phyloP scores from a whole-genome alignment of 35 echinoderm and acorn worm genomes.

The Hemicentrotus pulcherrimus region DNA sequence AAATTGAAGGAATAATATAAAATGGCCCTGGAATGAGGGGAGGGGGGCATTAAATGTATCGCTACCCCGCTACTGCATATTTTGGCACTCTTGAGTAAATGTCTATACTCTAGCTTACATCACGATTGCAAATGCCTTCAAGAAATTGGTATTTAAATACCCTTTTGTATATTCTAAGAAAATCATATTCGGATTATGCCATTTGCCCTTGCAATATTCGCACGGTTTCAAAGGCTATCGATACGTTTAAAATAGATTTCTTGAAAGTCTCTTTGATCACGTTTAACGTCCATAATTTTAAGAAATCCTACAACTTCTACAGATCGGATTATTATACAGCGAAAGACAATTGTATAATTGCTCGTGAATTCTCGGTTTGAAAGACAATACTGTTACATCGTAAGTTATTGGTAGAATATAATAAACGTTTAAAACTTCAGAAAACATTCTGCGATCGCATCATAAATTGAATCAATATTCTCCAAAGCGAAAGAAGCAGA shows the following conservation, averaged over 20 bases:
- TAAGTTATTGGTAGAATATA: neutral
- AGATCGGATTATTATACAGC: neutral
- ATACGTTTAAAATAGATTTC: no score
- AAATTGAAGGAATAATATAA: no score
- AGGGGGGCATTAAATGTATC: neutral
- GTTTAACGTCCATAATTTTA: neutral
- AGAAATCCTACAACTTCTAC: neutral
- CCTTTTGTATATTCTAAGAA: no score
- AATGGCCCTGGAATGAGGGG: no score
- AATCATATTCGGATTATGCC: no score
- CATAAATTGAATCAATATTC: neutral
- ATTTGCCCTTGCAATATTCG: no score
- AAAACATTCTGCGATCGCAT: neutral
- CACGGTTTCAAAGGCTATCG: no score
- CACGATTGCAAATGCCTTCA: no score
- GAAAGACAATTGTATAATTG: neutral
- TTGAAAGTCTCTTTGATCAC: no score
- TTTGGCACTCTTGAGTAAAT: neutral
- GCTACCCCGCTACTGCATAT: neutral
- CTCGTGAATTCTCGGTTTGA: neutral
- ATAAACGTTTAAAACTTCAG: neutral
- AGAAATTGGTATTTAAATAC: no score
- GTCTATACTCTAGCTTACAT: no score
- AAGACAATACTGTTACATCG: neutral
- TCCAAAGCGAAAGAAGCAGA: neutral